Conservation (phyloP, 2,113 vertebrate species). For the Apaloderma vittatum region DNA sequence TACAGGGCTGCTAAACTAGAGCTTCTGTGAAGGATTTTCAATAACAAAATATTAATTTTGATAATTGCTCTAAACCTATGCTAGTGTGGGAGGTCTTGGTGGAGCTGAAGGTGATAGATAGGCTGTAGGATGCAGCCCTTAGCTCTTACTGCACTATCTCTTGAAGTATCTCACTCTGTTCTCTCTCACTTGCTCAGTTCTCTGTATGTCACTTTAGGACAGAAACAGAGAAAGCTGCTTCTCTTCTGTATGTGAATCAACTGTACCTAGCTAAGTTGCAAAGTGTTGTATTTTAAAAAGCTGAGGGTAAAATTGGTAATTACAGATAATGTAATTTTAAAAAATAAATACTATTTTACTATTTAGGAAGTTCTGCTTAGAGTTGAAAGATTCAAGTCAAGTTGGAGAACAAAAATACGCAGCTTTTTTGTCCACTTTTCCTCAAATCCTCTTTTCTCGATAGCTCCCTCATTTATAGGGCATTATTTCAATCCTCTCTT, state of each 20-base stretch:
- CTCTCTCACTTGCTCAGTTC: not conserved
- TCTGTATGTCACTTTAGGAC: not conserved
- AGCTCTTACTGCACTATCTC: not conserved
- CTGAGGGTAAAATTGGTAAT: not conserved
- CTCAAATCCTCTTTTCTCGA: conserved; percentile 30
- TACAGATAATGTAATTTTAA: not conserved
- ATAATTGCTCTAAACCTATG: not conserved
- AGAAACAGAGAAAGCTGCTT: not conserved
- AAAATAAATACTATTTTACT: not conserved
- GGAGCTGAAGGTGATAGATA: not conserved
- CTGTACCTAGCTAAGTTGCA: not conserved
- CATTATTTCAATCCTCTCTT: conserved; percentile 46
- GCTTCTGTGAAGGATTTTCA: not conserved
- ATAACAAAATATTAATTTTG: not conserved
- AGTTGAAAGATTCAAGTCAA: not conserved
- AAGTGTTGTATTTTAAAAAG: not conserved
- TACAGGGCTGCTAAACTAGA: not conserved
- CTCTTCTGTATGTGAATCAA: not conserved
- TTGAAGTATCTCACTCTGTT: not conserved
- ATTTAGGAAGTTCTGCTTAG: not conserved
- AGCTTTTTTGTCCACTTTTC: not conserved
- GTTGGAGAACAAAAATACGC: not conserved
- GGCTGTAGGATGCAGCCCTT: not conserved
- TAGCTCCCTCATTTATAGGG: conserved; percentile 11
- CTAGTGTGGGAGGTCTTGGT: not conserved